Evolutionary conservation across 2,797 vertebrate genomes (phyloP).

Genomic region (Ambastaia sidthimunki): DNA sequence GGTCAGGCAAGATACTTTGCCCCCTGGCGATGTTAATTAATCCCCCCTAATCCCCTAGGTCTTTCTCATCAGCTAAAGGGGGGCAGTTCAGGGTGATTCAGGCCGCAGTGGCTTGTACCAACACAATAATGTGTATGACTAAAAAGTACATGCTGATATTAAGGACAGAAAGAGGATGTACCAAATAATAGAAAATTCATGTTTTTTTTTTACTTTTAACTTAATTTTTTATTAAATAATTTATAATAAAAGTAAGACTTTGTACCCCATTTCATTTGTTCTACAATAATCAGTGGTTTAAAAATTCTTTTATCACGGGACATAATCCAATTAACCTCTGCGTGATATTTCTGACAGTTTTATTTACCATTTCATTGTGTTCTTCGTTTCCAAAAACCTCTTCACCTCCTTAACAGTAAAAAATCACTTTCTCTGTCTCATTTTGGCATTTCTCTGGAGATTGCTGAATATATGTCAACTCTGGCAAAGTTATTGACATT

Average conservation of each 20-base stretch:
- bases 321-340: conserved; percentile 22
- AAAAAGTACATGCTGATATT: too few relatives aligned
- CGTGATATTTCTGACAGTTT: conserved; percentile 13
- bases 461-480: conserved; percentile 4
- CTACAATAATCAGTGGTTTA: not conserved
- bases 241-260: not conserved
- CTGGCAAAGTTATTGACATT: conserved; percentile 37
- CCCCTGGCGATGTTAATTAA: conserved; percentile 21
- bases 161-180: too few relatives aligned
- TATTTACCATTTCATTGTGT: not conserved
- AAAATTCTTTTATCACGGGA: not conserved
- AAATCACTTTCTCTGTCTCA: conserved; percentile 5
- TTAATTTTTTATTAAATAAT: not conserved
- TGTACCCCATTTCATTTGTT: not conserved
- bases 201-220: too few relatives aligned
- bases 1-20: not conserved
- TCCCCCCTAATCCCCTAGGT: conserved; percentile 22
- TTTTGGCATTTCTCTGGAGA: conserved; percentile 19
- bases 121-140: not conserved
- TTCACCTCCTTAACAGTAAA: not conserved
- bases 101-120: not conserved
- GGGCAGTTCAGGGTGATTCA: not conserved
- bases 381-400: not conserved
- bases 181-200: too few relatives aligned
- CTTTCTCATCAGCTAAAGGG: not conserved